These are phyloP conservation scores for Vicugna pacos DNA, from an alignment of 2,113 vertebrate genomes.

Conservation along the genomic window DNA sequence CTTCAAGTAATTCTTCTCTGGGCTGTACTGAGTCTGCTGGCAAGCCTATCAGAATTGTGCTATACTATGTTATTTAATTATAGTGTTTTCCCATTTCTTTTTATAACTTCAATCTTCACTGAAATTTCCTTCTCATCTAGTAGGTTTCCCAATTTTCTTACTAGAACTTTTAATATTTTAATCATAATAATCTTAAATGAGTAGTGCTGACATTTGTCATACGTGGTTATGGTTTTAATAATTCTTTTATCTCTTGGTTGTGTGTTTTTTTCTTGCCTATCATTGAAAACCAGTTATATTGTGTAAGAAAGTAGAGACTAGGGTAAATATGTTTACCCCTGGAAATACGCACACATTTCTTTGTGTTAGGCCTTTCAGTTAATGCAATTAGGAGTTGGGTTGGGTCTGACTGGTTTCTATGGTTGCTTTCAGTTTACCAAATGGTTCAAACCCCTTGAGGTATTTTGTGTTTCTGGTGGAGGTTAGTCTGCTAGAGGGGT, in stretches of 20 bases:
- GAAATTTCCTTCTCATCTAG: neutral
- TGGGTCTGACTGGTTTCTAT: neutral
- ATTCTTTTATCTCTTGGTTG: neutral
- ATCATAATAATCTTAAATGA: neutral
- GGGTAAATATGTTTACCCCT: neutral
- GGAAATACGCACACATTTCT: neutral
- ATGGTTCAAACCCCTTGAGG: neutral
- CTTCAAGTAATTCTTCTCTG: neutral
- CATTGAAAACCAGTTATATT: neutral
- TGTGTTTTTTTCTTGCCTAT: neutral
- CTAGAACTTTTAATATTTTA: neutral
- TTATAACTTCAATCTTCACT: neutral
- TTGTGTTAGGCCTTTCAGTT: neutral
- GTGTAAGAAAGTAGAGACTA: neutral
- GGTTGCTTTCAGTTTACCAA: neutral
- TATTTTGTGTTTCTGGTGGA: neutral
- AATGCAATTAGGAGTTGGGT: neutral
- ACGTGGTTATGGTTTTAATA: neutral
- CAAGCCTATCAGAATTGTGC: neutral
- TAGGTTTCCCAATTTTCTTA: neutral
- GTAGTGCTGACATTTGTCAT: neutral
- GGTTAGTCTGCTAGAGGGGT: neutral
- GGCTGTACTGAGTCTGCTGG: neutral
- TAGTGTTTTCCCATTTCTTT: neutral
- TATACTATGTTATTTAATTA: neutral